Evolutionary conservation across 2,888 invertebrate genomes (phyloP).

Genomic region (Vanessa cardui): DNA sequence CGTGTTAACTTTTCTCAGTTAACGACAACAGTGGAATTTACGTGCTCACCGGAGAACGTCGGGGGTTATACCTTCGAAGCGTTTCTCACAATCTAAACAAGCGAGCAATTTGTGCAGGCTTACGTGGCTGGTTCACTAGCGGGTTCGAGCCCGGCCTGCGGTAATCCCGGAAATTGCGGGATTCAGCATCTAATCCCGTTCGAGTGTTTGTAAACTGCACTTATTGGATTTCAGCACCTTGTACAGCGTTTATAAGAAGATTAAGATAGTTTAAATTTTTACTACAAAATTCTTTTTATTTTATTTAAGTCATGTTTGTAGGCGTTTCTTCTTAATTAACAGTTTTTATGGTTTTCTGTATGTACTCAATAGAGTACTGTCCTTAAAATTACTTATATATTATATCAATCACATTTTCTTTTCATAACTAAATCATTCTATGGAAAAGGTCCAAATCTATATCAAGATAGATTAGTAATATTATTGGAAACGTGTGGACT

Average conservation of each 20-base stretch:
- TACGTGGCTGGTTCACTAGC: conserved; percentile 14
- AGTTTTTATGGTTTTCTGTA: no score
- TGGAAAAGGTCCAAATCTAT: no score
- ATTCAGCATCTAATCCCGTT: conserved; percentile 17
- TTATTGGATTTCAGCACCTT: conserved; percentile 33
- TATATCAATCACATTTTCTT: no score
- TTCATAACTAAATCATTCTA: no score
- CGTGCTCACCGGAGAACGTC: background rate
- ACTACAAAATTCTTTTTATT: background rate
- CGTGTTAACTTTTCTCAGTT: no score
- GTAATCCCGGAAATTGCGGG: conserved; percentile 29
- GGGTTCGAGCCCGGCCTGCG: conserved; percentile 23
- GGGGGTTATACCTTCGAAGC: background rate
- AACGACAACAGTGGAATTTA: background rate
- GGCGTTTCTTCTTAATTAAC: no score
- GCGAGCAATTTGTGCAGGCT: conserved; percentile 27
- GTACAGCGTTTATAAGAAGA: conserved; percentile 16
- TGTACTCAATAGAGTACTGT: no score
- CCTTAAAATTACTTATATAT: no score
- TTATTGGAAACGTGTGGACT: no score
- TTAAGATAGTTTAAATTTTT: conserved; percentile 11
- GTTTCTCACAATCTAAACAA: conserved; percentile 14
- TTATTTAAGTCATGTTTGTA: background rate
- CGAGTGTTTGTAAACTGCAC: conserved; percentile 34
- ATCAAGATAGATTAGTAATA: no score